Evolutionary conservation across 2,113 vertebrate genomes (phyloP), one percentile per base, ranked within the genome.

Genomic region (Oriolus oriolus): DNA sequence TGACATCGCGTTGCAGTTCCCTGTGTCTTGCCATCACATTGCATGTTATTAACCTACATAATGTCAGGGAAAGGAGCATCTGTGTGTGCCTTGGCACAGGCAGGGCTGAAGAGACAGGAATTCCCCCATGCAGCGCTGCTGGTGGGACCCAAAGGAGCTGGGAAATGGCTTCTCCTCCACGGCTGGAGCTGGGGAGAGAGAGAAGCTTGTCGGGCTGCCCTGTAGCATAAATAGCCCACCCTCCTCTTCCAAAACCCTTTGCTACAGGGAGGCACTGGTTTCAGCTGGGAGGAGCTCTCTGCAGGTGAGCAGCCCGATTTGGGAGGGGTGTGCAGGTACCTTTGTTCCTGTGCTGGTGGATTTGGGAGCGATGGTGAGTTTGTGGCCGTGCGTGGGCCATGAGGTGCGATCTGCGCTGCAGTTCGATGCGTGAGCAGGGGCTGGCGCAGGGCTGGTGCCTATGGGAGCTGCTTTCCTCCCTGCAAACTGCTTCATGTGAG

Each of bases 1-100:
- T 95, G 96, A 95, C 89, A 87, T 16, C 50, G 63, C 64, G 45
- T 91, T 89, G 82, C 18, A 0, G 78, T 73, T 96, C 65, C 63
- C 90, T 16, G 70, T 49, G 76, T 45, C 93, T 95, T 90, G 88
- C 83, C 77, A 69, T 92, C 90, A 8, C 92, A 37, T 95, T 89
- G 93, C 94, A 97, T 96, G 90, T 74, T 84, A 79, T 96, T 97
- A 97, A 97, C 96, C 95, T 96, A 96, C 88, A 95, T 97, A 94
- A 88, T 24, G 80, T 52, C 21, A 20, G 83, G 81, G 89, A 93
- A 94, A 94, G 89, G 93, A 97, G 95, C 95, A 96, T 89, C 95
- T 95, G 92, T 53, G 87, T 75, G 74, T 4, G 84, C 84, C 78
- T 94, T 93, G 77, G 95, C 86, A 93, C 89, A 69, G 91, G 57